Base-by-base conservation (phyloP, 2,797 vertebrate genomes). In the Pygocentrus nattereri region DNA sequence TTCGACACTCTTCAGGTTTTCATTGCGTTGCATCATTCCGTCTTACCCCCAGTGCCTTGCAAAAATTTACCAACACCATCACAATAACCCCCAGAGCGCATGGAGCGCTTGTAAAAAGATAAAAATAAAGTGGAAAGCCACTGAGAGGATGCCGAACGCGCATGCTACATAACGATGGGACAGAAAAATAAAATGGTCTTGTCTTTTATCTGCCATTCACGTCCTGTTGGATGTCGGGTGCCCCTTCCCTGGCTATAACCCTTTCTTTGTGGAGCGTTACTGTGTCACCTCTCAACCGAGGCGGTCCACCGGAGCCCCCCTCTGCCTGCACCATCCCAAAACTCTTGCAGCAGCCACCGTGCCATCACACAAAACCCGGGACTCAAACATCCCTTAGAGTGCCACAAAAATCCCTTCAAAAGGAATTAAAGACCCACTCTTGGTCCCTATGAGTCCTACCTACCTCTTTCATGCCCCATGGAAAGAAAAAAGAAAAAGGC, bases 21-120 rank as follows among this genome's bases (percentile, higher is more conserved):
- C 87, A 85, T 70, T 67, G 72, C 11, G 31, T 85, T 87, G 84
- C 85, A 87, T 87, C 87, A 88, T 80, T 81, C 77, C 56, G 52
- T 61, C 75, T 30, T 74, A 49, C 61, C 83, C 70, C 78, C 30
- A 50, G 58, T 74, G 76, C 82, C 34, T 70, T 69, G 68, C 64
- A 76, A 50, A 30, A 56, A 69, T 73, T 69, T 76, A 85, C 74
- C 68, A 82, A 79, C 83, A 50, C 49, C 77, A 84, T 74, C 77
- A 73, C 80, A 80, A 74, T 44, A 64, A 82, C 44, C 68, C 64
- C 80, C 79, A 52, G 11, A 83, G 30, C 50, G 38, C 69, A 49
- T 15, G 44, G 56, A 25, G 52, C 25, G 25, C 68, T 65, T 50
- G 71, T 27, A 62, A 64, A 64, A 68, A 72, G 75, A 73, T n/a